A percentile compares a stretch with the other conserved stretches of the same genome.
Conservation (phyloP, 2,888 invertebrate species). For the Drosophila lacicola region DNA sequence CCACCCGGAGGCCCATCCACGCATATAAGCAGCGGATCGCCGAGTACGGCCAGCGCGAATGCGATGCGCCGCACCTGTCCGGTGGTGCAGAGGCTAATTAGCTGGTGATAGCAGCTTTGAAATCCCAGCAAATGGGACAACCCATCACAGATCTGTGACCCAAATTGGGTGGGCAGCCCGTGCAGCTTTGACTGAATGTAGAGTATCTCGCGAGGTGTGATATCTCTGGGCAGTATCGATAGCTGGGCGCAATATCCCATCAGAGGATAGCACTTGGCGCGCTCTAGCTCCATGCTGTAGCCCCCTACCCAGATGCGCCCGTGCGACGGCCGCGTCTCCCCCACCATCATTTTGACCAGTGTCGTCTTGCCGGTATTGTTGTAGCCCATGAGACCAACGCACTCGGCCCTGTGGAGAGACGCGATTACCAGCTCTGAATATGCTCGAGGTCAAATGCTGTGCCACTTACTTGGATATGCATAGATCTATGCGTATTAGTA, state of each 20-base stretch:
- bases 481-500: slow-evolving; percentile 52
- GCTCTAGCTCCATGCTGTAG: slow-evolving; percentile 18
- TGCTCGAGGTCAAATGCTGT: not conserved
- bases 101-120: slow-evolving; percentile 27
- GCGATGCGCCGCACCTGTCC: slow-evolving; percentile 58
- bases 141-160: slow-evolving; percentile 25
- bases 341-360: slow-evolving; percentile 45
- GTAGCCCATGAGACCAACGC: slow-evolving; percentile 55
- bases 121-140: slow-evolving; percentile 64
- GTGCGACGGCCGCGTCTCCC: slow-evolving; percentile 24
- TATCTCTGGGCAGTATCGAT: slow-evolving; percentile 27
- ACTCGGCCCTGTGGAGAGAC: slow-evolving; percentile 51
- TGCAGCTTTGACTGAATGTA: slow-evolving; percentile 41
- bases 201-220: slow-evolving; percentile 59
- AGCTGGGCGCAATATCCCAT: slow-evolving; percentile 66
- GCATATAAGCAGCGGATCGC: slow-evolving; percentile 51
- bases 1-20: slow-evolving; percentile 60
- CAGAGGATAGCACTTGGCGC: slow-evolving; percentile 30
- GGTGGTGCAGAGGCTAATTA: slow-evolving; percentile 34
- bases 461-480: slow-evolving; percentile 47
- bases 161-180: slow-evolving; percentile 31
- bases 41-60: slow-evolving; percentile 61
- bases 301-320: slow-evolving; percentile 60
- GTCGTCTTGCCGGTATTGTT: slow-evolving; percentile 61
- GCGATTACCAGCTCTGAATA: not conserved